These are phyloP conservation scores for Lycia hirtaria DNA, from an alignment of 2,888 invertebrate species.

Conservation along the genomic window DNA sequence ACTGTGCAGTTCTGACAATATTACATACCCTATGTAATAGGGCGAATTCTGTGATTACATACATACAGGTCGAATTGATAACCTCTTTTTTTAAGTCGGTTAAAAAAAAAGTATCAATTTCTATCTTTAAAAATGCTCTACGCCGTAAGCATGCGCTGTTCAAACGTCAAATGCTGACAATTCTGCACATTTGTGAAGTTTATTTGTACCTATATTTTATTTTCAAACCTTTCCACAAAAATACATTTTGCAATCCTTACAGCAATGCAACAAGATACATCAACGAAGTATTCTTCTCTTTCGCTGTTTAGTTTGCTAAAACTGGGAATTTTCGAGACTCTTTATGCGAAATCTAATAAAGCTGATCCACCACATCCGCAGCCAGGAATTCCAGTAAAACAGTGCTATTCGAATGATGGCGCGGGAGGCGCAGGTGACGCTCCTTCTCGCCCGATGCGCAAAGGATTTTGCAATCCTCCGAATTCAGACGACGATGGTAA, in stretches of 20 bases:
- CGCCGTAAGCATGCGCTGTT: neutral
- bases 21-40: too few relatives aligned
- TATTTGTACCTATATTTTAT: constrained; percentile 6
- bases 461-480: constrained; percentile 49
- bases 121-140: constrained; percentile 11
- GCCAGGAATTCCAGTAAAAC: constrained; percentile 15
- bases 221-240: neutral
- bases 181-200: constrained; percentile 13
- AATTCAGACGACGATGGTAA: too few relatives aligned
- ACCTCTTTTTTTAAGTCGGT: neutral
- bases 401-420: constrained; percentile 30
- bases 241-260: neutral
- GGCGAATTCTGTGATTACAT: too few relatives aligned
- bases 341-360: constrained; percentile 64
- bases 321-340: constrained; percentile 61
- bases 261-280: constrained; percentile 34
- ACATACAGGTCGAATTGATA: too few relatives aligned
- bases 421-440: constrained; percentile 38
- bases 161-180: neutral
- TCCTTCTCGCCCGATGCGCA: constrained; percentile 32
- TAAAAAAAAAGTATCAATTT: neutral
- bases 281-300: constrained; percentile 45
- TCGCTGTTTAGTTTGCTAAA: constrained; percentile 64
- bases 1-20: too few relatives aligned
- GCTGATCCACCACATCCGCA: constrained; percentile 51